Base-by-base conservation (phyloP, 1,140 invertebrate genomes). In the Drosophila sproati region DNA sequence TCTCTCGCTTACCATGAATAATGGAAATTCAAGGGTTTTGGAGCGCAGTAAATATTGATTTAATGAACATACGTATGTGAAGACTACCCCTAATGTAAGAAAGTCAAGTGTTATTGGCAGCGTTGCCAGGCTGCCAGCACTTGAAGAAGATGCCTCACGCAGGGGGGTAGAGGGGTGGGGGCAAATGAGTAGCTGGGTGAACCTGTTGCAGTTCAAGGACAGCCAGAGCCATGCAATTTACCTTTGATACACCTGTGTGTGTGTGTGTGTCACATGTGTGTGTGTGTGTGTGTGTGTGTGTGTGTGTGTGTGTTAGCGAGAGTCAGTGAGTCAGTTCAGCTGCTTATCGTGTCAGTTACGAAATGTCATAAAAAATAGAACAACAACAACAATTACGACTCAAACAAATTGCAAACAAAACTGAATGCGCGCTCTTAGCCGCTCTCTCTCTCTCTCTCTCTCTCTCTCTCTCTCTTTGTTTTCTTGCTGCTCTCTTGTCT, bases 131-230 rank as follows among this genome's bases (percentile, higher is more conserved):
- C 37, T 56, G 54, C 54, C 35, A 39, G 52, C 20, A 12, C 6
- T 37, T 55, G 0, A 20, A 20, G 20, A 20, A 20, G 20, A 20
- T 20, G 20, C 20, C 20, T 20, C 20, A 20, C 20, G 0, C 4
- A 43, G n/a, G 10, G 3, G 10, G 3, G 3, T n/a, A 43, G 34
- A 34, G 5, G 34, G 34, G 34, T 1, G 34, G 34, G 56, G 12
- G 31, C 28, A 78, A 59, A 56, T 68, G 70, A 20, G 20, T 20
- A 20, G 20, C 12, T 41, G 8, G 6, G 8, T 31, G 37, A 75
- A 61, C 78, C 57, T 60, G 63, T 74, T 80, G 78, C 78, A 64
- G 50, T 55, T 54, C 78, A 80, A 80, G 78, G 78, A 80, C 78
- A 73, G 4, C 45, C 12, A 62, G 54, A 47, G 45, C 35, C 34